Percentiles rank a stretch among this genome's conserved stretches.
Evolutionary conservation across 2,113 vertebrate genomes (phyloP).

Genomic region (Terrapene triunguis): DNA sequence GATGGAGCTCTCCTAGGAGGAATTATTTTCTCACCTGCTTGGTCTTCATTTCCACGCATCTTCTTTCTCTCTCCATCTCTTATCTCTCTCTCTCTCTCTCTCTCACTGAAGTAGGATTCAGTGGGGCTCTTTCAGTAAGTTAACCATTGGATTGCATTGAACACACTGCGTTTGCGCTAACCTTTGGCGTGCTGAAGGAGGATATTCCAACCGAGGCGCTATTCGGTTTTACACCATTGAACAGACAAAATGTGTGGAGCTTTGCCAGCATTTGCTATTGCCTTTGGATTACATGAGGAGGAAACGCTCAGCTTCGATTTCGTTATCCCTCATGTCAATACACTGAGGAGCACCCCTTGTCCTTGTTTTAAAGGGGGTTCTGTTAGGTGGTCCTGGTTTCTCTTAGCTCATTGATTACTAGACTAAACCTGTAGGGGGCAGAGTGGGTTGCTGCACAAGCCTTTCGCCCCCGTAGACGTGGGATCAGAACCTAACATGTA

Average conservation of each 20-base stretch:
- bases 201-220: neutral
- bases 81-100: conserved; percentile 52
- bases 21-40: conserved; percentile 70
- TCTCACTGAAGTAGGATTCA: conserved; percentile 67
- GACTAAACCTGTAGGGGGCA: neutral
- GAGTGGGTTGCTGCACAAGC: rapidly evolving
- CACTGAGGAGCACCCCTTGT: conserved; percentile 3
- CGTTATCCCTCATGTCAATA: neutral
- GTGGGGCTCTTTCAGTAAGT: conserved; percentile 73
- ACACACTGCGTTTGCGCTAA: conserved; percentile 28
- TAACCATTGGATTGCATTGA: conserved; percentile 67
- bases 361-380: neutral
- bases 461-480: neutral
- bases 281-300: neutral
- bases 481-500: neutral
- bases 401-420: neutral
- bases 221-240: neutral
- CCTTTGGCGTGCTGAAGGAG: conserved; percentile 62
- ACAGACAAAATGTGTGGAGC: neutral
- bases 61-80: conserved; percentile 70
- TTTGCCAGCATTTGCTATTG: conserved; percentile 70
- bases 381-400: neutral
- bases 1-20: conserved; percentile 72
- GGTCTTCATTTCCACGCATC: conserved; percentile 77
- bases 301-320: conserved; percentile 35